Base-by-base conservation (phyloP, 1,140 invertebrate genomes). In the Drosophila pseudoananassae region DNA sequence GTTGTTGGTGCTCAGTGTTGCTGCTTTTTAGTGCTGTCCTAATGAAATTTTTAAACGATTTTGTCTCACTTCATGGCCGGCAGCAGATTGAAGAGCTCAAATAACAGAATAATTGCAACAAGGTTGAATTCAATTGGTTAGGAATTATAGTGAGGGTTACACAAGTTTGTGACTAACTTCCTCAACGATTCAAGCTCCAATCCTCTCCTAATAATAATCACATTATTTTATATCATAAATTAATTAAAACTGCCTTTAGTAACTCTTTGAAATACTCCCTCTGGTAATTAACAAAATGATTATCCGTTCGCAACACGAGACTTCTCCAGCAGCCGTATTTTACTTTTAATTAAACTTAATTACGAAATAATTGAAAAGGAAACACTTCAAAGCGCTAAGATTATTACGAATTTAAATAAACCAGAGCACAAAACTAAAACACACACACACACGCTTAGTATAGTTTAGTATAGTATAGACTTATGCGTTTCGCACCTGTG, bases 11-110 rank as follows among this genome's bases (percentile, higher is more conserved):
- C 57, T 49, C 31, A 25, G 38, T 40, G 33, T 50, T 40, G 23
- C 12, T 63, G 57, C 6, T 47, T 43, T 72, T 76, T 64, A 71
- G 71, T 65, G 78, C 77, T 51, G 45, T 71, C 33, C 71, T 60
- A 78, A 78, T 72, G 60, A 75, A 75, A 75, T 75, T 75, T 75
- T 75, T 65, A 75, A 75, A 75, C 52, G 71, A 69, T 70, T 70
- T 56, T 12, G 66, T 56, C 43, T 69, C 20, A 55, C 51, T 68
- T 56, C 50, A 69, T 12, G 63, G 63, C 63, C 63, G 36, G 17
- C 50, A 56, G 51, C 63, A 69, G 65, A 69, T 69, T 47, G 40
- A 69, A 69, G 51, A 54, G 65, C 38, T 14, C 10, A 17, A 63
- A 63, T 40, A 38, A 25, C 20, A n/a, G 10, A 50, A 40, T 31